Base-by-base conservation (phyloP, 2,113 vertebrate genomes). In the Todiramphus saurophagus region DNA sequence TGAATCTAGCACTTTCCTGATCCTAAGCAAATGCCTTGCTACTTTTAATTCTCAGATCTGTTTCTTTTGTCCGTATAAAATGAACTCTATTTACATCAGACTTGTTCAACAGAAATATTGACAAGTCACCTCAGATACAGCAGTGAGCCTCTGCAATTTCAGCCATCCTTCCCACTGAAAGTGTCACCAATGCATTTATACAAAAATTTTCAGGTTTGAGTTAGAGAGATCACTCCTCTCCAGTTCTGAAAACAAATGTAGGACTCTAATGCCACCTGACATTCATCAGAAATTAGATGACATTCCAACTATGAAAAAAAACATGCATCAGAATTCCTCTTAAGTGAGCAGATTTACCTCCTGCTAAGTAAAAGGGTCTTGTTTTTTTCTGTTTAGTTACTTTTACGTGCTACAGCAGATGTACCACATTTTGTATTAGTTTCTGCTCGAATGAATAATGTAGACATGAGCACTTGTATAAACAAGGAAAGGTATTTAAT, bases 401-500 rank as follows among this genome's bases (percentile, higher is more conserved):
- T 85, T 94, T 39, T 75, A 58, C 1, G 0, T 68, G 82, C 70
- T 83, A 44, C 44, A 89, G 82, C 89, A 97, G 88, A 95, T 89
- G 91, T 79, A 84, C 37, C 39, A 67, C 82, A 93, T 92, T 96
- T 92, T 86, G 56, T 63, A 68, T 87, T 93, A 86, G 60, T 87
- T 96, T 97, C 96, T 94, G 84, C 93, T 74, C 82, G 87, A 94
- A 93, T 96, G 87, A 96, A 87, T 93, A 95, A 96, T 96, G 79
- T 84, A 93, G 76, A 93, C 66, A 78, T 82, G 91, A 96, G 82
- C 76, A 95, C 89, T 97, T 96, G 88, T 93, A 96, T 96, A 96
- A 97, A 96, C 93, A 97, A 69, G 30, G 83, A 51, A 80, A 95
- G 56, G 89, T 92, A 96, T 96, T 97, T 97, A 96, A 97, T 94